Evolutionary conservation across 2,888 invertebrate genomes (phyloP).

Genomic region (Mimumesa dahlbomi): DNA sequence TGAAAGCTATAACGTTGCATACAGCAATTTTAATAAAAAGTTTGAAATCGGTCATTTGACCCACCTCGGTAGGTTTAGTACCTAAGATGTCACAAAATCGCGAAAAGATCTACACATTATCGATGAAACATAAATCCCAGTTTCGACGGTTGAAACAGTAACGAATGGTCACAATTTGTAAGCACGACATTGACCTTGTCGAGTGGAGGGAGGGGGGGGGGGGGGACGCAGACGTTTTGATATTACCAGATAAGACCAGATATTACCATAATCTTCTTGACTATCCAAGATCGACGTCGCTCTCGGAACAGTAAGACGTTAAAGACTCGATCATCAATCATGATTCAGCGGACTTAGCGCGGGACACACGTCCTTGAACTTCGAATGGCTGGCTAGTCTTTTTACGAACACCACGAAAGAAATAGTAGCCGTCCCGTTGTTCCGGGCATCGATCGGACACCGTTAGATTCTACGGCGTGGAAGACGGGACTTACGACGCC

Average conservation of each 20-base stretch:
- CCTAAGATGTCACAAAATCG: too few relatives aligned
- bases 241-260: constrained; percentile 18
- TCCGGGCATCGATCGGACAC: constrained; percentile 48
- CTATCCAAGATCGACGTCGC: constrained; percentile 13
- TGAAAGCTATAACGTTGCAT: too few relatives aligned
- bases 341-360: constrained; percentile 44
- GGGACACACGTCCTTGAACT: constrained; percentile 50
- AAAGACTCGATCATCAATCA: constrained; percentile 49
- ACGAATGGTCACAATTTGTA: too few relatives aligned
- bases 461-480: too few relatives aligned
- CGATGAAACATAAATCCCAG: too few relatives aligned
- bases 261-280: constrained; percentile 15
- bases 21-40: too few relatives aligned
- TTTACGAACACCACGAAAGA: constrained; percentile 2
- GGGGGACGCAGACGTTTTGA: constrained; percentile 12
- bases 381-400: constrained; percentile 23
- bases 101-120: too few relatives aligned
- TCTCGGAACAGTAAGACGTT: constrained; percentile 20
- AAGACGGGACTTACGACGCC: constrained; percentile 42
- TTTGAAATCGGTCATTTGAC: too few relatives aligned
- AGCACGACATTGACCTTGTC: too few relatives aligned
- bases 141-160: too few relatives aligned
- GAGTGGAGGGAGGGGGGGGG: too few relatives aligned
- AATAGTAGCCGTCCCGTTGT: constrained; percentile 26
- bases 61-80: too few relatives aligned